These are phyloP conservation scores for Paedocypris sp. DNA, from an alignment of 2,113 vertebrate genomes.

Conservation along the genomic window DNA sequence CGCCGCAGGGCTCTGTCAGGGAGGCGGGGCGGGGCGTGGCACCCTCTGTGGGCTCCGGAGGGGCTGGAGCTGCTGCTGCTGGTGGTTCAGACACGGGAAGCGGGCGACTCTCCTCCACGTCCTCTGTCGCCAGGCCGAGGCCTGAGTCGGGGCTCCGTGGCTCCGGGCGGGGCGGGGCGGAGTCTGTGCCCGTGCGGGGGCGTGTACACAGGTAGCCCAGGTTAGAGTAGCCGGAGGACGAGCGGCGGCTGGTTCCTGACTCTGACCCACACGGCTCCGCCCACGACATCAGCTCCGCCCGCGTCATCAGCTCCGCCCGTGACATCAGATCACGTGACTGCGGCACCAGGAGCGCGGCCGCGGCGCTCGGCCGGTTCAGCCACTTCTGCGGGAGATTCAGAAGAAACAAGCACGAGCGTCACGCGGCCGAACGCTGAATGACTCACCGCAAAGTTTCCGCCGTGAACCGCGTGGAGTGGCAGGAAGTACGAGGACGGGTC, in stretches of 20 bases:
- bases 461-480: conserved; percentile 43
- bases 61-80: neutral
- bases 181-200: conserved; percentile 17
- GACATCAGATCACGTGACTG: conserved; percentile 45
- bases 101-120: conserved; percentile 16
- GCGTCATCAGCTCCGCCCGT: conserved; percentile 38
- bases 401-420: no score
- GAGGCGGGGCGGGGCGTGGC: conserved; percentile 49
- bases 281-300: conserved; percentile 43
- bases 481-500: conserved; percentile 59
- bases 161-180: neutral
- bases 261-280: conserved; percentile 41
- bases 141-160: conserved; percentile 52
- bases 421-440: no score
- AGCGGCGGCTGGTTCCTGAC: conserved; percentile 14
- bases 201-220: conserved; percentile 56
- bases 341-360: conserved; percentile 26
- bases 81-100: neutral
- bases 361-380: conserved; percentile 44
- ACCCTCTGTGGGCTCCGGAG: conserved; percentile 29
- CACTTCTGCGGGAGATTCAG: conserved; percentile 44
- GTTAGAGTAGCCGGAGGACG: conserved; percentile 51
- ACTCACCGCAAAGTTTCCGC: conserved; percentile 52
- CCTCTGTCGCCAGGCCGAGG: conserved; percentile 33
- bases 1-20: conserved; percentile 45